A percentile compares a stretch with the other conserved stretches of the same genome.
Evolutionary conservation across 2,797 vertebrate genomes (phyloP).

Genomic region (Myotis findleyi): DNA sequence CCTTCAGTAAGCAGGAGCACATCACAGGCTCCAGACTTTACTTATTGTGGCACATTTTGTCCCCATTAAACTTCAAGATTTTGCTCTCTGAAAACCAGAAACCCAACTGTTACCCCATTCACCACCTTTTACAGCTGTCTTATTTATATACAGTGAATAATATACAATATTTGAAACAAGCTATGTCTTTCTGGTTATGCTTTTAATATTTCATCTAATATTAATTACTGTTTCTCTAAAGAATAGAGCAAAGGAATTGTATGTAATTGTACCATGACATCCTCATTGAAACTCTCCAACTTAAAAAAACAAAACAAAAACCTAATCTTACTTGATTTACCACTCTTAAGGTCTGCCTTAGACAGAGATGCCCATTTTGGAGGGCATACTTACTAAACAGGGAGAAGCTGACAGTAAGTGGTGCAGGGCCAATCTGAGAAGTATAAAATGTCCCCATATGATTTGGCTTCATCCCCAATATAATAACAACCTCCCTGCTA

Average conservation of each 20-base stretch:
- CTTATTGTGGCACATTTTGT: background rate
- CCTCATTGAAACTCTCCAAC: background rate
- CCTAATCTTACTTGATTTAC: constrained; percentile 6
- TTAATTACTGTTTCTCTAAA: background rate
- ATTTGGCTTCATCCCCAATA: background rate
- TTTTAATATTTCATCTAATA: background rate
- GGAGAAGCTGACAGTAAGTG: background rate
- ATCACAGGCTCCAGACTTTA: background rate
- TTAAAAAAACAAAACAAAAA: constrained; percentile 12
- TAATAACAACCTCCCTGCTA: background rate
- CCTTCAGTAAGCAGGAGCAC: background rate
- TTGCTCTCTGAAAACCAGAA: background rate
- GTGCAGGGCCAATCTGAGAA: background rate
- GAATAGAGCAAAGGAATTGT: background rate
- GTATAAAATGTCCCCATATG: background rate
- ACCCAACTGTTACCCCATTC: background rate
- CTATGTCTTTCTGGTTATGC: background rate
- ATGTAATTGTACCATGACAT: background rate
- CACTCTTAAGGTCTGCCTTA: background rate
- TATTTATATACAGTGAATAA: background rate
- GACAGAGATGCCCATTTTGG: background rate
- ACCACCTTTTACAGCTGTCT: background rate
- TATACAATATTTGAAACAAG: background rate
- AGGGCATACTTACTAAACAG: background rate
- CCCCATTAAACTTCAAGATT: background rate